phyloP scores from a whole-genome alignment of 2,797 vertebrate species.

The Numenius phaeopus region DNA sequence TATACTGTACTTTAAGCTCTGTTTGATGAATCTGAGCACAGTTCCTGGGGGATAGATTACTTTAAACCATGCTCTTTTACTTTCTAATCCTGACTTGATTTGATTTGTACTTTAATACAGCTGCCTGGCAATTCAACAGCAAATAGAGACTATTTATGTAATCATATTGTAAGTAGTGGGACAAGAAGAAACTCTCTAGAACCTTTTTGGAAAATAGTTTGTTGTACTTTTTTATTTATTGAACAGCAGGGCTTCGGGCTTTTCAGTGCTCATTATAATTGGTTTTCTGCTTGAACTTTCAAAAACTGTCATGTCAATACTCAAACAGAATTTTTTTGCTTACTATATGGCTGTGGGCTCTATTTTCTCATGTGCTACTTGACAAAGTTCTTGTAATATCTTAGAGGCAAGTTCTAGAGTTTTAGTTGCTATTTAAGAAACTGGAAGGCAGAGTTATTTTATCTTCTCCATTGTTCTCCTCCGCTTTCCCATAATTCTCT shows the following conservation, averaged over 20 bases:
- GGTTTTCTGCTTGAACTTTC: slow-evolving; percentile 94
- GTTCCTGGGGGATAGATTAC: slow-evolving; percentile 90
- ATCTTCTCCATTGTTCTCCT: slow-evolving; percentile 41
- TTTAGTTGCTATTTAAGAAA: slow-evolving; percentile 80
- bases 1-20: slow-evolving; percentile 89
- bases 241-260: slow-evolving; percentile 87
- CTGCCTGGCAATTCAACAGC: slow-evolving; percentile 88
- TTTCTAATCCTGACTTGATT: slow-evolving; percentile 91
- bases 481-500: neutral
- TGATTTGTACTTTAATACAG: slow-evolving; percentile 90
- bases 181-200: slow-evolving; percentile 86
- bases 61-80: slow-evolving; percentile 90
- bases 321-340: slow-evolving; percentile 90
- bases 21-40: slow-evolving; percentile 90
- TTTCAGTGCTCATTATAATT: slow-evolving; percentile 90
- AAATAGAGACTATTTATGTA: slow-evolving; percentile 89
- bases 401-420: slow-evolving; percentile 85
- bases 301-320: slow-evolving; percentile 94
- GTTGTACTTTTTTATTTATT: slow-evolving; percentile 88
- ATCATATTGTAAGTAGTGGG: slow-evolving; percentile 86
- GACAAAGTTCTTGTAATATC: slow-evolving; percentile 89
- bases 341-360: slow-evolving; percentile 86
- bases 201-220: slow-evolving; percentile 87
- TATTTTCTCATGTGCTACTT: slow-evolving; percentile 87
- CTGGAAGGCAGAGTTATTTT: slow-evolving; percentile 64